Conservation (phyloP, 2,113 vertebrate genomes). For the Myrmecophaga tridactyla region DNA sequence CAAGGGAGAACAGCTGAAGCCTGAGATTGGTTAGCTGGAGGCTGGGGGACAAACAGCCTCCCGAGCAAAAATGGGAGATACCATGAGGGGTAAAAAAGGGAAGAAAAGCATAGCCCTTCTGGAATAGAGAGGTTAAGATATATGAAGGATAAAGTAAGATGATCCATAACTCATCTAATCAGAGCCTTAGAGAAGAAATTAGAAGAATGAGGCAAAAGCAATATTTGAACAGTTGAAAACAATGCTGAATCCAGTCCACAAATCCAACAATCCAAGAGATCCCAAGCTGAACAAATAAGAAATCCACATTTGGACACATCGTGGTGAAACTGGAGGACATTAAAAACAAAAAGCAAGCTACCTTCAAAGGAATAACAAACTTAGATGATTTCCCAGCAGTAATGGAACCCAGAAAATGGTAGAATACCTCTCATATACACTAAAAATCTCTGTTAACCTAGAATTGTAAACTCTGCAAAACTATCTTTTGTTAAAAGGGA, state of each 20-base stretch:
- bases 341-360: background rate
- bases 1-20: background rate
- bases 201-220: background rate
- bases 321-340: background rate
- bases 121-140: background rate
- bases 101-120: background rate
- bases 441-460: background rate
- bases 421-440: background rate
- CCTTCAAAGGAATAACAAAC: background rate
- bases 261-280: no score
- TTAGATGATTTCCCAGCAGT: background rate
- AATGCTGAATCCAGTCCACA: background rate
- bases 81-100: rapidly evolving
- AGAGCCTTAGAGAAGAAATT: background rate
- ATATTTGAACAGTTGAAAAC: background rate
- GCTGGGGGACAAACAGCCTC: background rate
- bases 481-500: background rate
- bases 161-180: background rate
- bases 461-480: background rate
- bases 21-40: background rate
- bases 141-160: background rate
- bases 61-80: background rate
- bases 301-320: no score
- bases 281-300: background rate
- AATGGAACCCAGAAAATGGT: background rate